Evolutionary conservation across 2,797 vertebrate species (phyloP), one percentile per base, ranked within the genome.

Genomic region (Xenentodon cancila): DNA sequence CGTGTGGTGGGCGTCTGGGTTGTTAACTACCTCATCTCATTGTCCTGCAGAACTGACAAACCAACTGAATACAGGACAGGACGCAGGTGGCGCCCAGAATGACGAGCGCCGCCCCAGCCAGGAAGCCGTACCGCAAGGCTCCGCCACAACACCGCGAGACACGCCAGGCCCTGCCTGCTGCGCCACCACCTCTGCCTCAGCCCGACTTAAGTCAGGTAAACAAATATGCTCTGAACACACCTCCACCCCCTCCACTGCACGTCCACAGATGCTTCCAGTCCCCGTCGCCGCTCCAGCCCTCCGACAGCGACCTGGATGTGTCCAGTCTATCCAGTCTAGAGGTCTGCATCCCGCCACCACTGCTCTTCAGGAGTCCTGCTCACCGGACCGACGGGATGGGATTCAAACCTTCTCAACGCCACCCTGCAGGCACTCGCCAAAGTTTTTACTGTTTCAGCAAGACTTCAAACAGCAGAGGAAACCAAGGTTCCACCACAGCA

Each of bases 111-210:
- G 92, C 93, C 45, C 92, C 95, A 0, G 79, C 92, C 51, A 95
- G 96, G 92, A 99, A 98, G 91, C 97, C 97, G 20, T 99, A 99
- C 84, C 95, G 97, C 3, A 98, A 98, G 93, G 97, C 97, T 0
- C 97, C 97, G 0, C 97, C 96, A 0, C 96, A 99, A 91, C 97
- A 99, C 58, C 95, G 97, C 0, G 97, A 99, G 90, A 86, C 93
- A 1, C 95, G 96, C 12, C 94, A 94, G 5, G 86, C 91, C 70
- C 87, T 92, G 49, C 90, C 92, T 34, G 88, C 88, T 52, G 56
- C 75, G 11, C 74, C 80, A 3, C 71, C 82, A 1, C 71, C 73
- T n/a, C 58, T 44, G 2, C 74, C 19, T 6, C 77, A 72, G 42
- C 75, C 59, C 13, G 92, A 95, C 55, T 81, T 86, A 78, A 90